A percentile compares a stretch with the other conserved stretches of the same genome.
phyloP scores from a whole-genome alignment of 2,888 invertebrate species.

The Sphaeridia pumilis region DNA sequence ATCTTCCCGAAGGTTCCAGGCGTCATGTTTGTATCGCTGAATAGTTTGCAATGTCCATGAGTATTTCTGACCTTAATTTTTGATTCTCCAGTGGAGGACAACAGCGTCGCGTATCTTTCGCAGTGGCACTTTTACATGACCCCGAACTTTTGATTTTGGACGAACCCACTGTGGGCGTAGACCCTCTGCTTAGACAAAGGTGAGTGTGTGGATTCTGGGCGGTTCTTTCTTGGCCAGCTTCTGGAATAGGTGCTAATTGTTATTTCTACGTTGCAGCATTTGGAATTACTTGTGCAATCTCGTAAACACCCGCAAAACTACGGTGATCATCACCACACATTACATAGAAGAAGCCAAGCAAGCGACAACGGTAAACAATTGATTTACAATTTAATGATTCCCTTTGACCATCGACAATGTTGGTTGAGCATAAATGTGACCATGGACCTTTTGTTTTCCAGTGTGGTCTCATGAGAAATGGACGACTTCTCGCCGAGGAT shows the following conservation, averaged over 20 bases:
- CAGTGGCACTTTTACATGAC: slow-evolving; percentile 83
- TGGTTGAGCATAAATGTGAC: too few species aligned
- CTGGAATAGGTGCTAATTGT: too few species aligned
- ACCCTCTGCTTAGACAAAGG: slow-evolving; percentile 77
- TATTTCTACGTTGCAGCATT: slow-evolving; percentile 51
- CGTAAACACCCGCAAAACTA: slow-evolving; percentile 78
- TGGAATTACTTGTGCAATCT: slow-evolving; percentile 88
- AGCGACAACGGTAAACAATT: slow-evolving; percentile 60
- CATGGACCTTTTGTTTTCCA: slow-evolving; percentile 38
- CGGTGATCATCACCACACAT: slow-evolving; percentile 89
- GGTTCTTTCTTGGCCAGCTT: too few species aligned
- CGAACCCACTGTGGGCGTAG: slow-evolving; percentile 87
- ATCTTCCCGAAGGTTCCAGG: too few species aligned
- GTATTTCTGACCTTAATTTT: too few species aligned
- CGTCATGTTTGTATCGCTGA: too few species aligned
- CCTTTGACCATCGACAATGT: background rate
- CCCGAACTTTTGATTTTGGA: slow-evolving; percentile 82
- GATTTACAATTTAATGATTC: background rate
- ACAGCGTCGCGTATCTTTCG: slow-evolving; percentile 80
- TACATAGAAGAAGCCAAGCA: slow-evolving; percentile 91
- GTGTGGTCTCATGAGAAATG: slow-evolving; percentile 92
- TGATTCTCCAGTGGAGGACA: slow-evolving; percentile 63
- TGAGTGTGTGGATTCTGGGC: too few species aligned
- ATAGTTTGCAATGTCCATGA: too few species aligned
- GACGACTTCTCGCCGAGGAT: slow-evolving; percentile 78